phyloP scores from a whole-genome alignment of 2,797 vertebrate genomes.

The Mareca strepera region DNA sequence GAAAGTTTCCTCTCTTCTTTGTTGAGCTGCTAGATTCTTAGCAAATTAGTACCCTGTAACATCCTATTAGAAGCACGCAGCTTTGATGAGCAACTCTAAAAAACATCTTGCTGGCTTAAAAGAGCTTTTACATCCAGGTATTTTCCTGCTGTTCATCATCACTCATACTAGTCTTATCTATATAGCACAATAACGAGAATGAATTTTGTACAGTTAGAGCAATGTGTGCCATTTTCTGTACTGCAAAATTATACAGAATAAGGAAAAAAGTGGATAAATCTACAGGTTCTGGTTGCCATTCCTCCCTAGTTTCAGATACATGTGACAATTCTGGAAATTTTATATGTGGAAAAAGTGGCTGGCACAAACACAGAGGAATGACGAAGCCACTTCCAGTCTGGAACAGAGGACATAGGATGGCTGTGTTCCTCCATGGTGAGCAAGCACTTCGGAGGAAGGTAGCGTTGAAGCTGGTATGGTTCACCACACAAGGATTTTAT shows the following conservation, averaged over 20 bases:
- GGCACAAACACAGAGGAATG: background rate
- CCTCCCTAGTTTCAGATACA: background rate
- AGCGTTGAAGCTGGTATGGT: background rate
- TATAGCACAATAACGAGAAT: background rate
- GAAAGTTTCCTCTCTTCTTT: background rate
- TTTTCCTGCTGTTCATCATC: fast-evolving
- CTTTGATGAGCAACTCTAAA: background rate
- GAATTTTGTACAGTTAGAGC: background rate
- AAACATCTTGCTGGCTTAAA: background rate
- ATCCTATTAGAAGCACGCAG: fast-evolving
- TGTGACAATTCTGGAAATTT: background rate
- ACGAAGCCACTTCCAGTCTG: background rate
- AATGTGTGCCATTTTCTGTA: background rate
- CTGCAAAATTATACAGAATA: background rate
- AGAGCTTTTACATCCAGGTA: background rate
- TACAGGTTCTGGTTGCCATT: background rate
- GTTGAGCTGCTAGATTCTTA: background rate
- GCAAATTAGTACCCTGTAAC: background rate
- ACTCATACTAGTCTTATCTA: background rate
- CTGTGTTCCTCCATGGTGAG: background rate
- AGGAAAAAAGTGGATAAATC: background rate
- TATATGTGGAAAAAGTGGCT: background rate
- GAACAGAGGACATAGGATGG: background rate
- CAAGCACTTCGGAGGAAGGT: background rate
- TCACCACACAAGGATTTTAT: conserved; percentile 21